Evolutionary conservation across 2,888 invertebrate genomes (phyloP).

Genomic region (Tenthredo livida): DNA sequence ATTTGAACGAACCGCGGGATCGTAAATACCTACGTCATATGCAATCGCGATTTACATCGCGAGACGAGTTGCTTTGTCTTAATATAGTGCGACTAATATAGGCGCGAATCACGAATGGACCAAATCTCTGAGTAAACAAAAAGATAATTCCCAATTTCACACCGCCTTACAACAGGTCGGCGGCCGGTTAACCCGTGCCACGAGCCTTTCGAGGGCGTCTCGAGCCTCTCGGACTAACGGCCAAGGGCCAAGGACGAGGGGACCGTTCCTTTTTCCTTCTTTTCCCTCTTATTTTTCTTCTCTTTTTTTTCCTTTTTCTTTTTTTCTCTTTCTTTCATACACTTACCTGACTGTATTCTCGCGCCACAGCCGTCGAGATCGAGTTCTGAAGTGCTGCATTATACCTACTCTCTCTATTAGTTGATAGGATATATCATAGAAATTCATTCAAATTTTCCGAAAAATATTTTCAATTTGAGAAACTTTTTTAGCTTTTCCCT

Average conservation of each 20-base stretch:
- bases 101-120: neutral
- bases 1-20: neutral
- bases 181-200: slow-evolving; percentile 28
- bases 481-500: no score
- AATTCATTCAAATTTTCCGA: no score
- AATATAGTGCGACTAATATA: neutral
- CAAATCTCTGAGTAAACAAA: neutral
- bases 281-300: neutral
- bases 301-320: neutral
- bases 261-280: neutral
- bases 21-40: neutral
- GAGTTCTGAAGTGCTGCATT: neutral
- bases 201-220: slow-evolving; percentile 25
- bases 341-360: slow-evolving; percentile 22
- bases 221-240: slow-evolving; percentile 9
- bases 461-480: no score
- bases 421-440: no score
- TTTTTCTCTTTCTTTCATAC: neutral
- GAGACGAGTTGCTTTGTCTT: neutral
- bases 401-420: neutral
- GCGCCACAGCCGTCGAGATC: neutral
- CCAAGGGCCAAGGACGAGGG: slow-evolving; percentile 28
- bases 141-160: slow-evolving; percentile 48
- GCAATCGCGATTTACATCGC: neutral
- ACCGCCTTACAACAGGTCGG: slow-evolving; percentile 31